Evolutionary conservation across 2,113 vertebrate genomes (phyloP), one percentile per base, ranked within the genome.

Genomic region (Tonatia bakeri): DNA sequence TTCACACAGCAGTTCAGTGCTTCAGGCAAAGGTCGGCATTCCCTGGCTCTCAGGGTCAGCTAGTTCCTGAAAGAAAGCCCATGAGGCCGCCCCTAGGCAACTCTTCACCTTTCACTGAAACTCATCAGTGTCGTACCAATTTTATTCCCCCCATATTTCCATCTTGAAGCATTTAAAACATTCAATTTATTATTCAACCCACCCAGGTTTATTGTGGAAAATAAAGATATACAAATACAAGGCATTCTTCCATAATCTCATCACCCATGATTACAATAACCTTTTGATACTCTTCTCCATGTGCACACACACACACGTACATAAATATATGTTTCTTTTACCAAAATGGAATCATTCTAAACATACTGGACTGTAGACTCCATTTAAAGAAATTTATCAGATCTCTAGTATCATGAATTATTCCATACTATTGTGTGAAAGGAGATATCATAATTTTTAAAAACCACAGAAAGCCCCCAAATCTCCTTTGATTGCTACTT

Each of bases 91-190:
- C 67, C 14, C 10, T 3, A 17, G 17, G 22, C 15, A 90, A 75
- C 33, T 65, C 45, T 33, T 38, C 43, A 31, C 33, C 76, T 83
- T 85, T 83, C 36, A 38, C 43, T 64, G 65, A 95, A 77, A 65
- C 56, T n/a, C 4, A 8, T 65, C 9, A 77, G 28, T 56, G 31
- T 73, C 22, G 38, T 67, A 59, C 19, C 52, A 36, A 17, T n/a
- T 65, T 72, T 72, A 93, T 45, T 88, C 52, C 31, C 10, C 28
- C 70, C 3, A 28, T 76, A 24, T 91, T 94, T 90, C 61, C 24
- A 92, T 17, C 67, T 73, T 59, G 22, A 92, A 84, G 33, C 31
- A 67, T 70, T 82, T 64, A 19, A 95, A 94, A 96, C 93, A 89
- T 79, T n/a, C 85, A 80, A 76, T 73, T n/a, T 40, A 65, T 67